Conservation (phyloP, 2,888 invertebrate genomes). For the Oxycera nigricornis region DNA sequence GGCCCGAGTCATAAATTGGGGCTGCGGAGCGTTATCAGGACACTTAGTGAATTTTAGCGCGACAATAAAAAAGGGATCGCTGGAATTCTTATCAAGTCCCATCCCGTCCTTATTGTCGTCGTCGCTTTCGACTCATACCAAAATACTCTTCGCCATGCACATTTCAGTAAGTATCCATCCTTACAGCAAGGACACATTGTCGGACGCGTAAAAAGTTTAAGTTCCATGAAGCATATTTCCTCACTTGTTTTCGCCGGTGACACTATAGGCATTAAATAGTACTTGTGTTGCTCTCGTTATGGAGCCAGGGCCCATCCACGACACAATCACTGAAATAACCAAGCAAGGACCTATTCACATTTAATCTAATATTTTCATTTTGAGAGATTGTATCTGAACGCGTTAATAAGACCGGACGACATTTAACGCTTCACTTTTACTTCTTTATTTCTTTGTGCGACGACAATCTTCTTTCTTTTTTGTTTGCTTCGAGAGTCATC, state of each 20-base stretch:
- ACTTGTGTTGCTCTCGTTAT: not conserved
- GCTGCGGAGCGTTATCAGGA: slow-evolving; percentile 45
- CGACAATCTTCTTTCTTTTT: not conserved
- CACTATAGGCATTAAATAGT: slow-evolving; percentile 21
- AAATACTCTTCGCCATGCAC: slow-evolving; percentile 21
- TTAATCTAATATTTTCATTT: slow-evolving; percentile 46
- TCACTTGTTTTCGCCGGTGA: slow-evolving; percentile 5
- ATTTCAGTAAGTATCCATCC: slow-evolving; percentile 8
- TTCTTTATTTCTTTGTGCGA: not conserved
- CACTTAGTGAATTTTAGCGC: slow-evolving; percentile 46
- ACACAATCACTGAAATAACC: slow-evolving; percentile 28
- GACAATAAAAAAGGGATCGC: slow-evolving; percentile 46
- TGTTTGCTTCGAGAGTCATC: not conserved
- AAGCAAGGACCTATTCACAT: slow-evolving; percentile 42
- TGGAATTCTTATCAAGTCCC: slow-evolving; percentile 43
- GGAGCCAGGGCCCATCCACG: not conserved
- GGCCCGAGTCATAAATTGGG: slow-evolving; percentile 45
- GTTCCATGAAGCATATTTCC: slow-evolving; percentile 44
- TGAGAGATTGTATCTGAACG: slow-evolving; percentile 42
- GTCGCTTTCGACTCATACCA: not conserved
- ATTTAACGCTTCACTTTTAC: slow-evolving; percentile 29
- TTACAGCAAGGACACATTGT: slow-evolving; percentile 23
- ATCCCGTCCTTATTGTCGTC: not conserved
- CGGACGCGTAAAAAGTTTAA: too few relatives aligned
- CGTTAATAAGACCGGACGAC: slow-evolving; percentile 38